phyloP scores from a whole-genome alignment of 2,888 invertebrate species.

The Dasypolia templi region DNA sequence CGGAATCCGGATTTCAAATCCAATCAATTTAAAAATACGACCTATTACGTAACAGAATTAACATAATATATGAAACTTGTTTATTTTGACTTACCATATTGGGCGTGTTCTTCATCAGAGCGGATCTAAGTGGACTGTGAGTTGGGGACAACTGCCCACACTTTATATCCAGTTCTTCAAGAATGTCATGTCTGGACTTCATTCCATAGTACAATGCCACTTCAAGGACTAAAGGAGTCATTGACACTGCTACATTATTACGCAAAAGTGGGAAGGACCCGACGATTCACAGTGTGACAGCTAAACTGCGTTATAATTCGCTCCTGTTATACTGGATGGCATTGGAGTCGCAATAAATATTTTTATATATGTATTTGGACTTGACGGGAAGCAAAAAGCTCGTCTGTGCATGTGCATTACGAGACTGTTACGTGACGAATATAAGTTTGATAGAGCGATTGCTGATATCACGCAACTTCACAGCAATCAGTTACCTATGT shows the following conservation, averaged over 20 bases:
- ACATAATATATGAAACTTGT: constrained; percentile 68
- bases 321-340: constrained; percentile 37
- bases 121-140: constrained; percentile 80
- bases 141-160: constrained; percentile 79
- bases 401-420: too few species aligned
- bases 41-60: constrained; percentile 55
- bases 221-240: constrained; percentile 81
- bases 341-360: constrained; percentile 35
- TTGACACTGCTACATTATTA: constrained; percentile 77
- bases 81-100: constrained; percentile 82
- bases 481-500: background rate
- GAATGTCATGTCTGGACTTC: constrained; percentile 88
- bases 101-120: constrained; percentile 79
- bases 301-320: constrained; percentile 46
- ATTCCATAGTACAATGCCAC: constrained; percentile 84
- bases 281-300: constrained; percentile 52
- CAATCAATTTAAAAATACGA: constrained; percentile 36
- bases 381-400: background rate
- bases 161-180: constrained; percentile 88
- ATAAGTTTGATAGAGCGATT: background rate
- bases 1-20: constrained; percentile 39
- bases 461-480: too few species aligned
- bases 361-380: background rate
- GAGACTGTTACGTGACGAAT: too few species aligned
- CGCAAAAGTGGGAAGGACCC: constrained; percentile 64